A percentile compares a stretch with the other conserved stretches of the same genome.
Evolutionary conservation across 2,797 vertebrate genomes (phyloP).

Genomic region (Acanthurus tractus): DNA sequence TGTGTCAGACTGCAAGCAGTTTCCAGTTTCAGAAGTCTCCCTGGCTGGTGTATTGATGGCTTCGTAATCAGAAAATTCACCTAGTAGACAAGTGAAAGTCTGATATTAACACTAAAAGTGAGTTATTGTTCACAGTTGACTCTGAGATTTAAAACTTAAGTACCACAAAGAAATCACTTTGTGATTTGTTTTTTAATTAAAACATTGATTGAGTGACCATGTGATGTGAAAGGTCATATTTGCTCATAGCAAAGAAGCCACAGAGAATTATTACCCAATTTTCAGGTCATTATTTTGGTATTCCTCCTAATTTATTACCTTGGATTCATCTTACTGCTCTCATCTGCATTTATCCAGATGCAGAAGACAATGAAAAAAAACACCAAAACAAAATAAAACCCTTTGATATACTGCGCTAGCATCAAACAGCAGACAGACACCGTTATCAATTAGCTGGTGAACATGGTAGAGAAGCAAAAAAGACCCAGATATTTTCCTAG

Average conservation of each 20-base stretch:
- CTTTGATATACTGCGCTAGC: neutral
- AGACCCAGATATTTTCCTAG: neutral
- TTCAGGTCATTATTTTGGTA: neutral
- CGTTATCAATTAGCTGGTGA: neutral
- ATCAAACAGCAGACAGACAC: neutral
- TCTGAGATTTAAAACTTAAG: neutral
- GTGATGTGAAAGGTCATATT: neutral
- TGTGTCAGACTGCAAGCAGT: slow-evolving; percentile 4
- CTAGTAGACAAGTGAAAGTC: neutral
- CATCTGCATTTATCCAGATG: neutral
- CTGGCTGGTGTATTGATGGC: neutral
- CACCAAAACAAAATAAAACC: too few species aligned
- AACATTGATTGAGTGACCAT: too few species aligned
- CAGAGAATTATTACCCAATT: neutral
- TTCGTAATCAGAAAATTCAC: neutral
- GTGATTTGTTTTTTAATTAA: too few species aligned
- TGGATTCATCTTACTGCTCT: neutral
- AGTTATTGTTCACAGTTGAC: neutral
- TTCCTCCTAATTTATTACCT: neutral
- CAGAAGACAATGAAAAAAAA: neutral
- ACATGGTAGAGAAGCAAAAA: neutral
- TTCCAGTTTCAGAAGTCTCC: neutral
- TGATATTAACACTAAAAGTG: neutral
- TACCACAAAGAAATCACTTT: neutral
- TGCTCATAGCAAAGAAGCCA: too few species aligned